A percentile compares a stretch with the other conserved stretches of the same genome.
These are phyloP conservation scores for Clarias macrocephalus DNA, from an alignment of 2,113 vertebrate species.

Conservation along the genomic window DNA sequence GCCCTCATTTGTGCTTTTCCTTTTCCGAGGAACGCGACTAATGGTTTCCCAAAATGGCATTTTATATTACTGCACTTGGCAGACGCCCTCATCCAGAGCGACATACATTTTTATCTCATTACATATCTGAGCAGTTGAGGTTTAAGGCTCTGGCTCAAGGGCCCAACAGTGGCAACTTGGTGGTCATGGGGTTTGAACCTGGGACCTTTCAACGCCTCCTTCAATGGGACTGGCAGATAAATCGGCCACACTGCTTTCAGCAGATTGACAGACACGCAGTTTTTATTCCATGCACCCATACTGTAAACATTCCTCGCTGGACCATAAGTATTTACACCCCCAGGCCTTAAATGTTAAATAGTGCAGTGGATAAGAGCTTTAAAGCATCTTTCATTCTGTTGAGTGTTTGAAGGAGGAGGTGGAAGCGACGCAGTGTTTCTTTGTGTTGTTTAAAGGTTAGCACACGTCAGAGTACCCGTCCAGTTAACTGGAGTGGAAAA, in stretches of 20 bases:
- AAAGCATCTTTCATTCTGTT: not conserved
- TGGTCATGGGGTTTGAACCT: no score
- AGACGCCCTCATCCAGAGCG: no score
- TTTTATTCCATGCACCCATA: not conserved
- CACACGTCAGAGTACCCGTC: not conserved
- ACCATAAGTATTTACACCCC: constrained; percentile 5
- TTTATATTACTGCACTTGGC: no score
- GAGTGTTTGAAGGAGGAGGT: not conserved
- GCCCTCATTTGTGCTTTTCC: no score
- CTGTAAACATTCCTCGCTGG: not conserved
- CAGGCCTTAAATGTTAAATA: not conserved
- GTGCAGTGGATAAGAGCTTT: not conserved
- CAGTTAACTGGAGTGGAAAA: constrained; percentile 5
- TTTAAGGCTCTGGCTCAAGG: no score
- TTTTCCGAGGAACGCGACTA: no score
- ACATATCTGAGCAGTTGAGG: no score
- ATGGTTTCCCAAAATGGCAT: no score
- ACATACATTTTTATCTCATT: no score
- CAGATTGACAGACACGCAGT: not conserved
- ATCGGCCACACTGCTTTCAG: not conserved
- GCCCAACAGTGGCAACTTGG: no score
- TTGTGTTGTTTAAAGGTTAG: constrained; percentile 6
- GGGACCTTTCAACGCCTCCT: not conserved
- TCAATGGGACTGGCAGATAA: not conserved
- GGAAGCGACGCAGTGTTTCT: constrained; percentile 7